Evolutionary conservation across 2,113 vertebrate species (phyloP), one percentile per base, ranked within the genome.

Genomic region (Dunckerocampus dactyliophorus): DNA sequence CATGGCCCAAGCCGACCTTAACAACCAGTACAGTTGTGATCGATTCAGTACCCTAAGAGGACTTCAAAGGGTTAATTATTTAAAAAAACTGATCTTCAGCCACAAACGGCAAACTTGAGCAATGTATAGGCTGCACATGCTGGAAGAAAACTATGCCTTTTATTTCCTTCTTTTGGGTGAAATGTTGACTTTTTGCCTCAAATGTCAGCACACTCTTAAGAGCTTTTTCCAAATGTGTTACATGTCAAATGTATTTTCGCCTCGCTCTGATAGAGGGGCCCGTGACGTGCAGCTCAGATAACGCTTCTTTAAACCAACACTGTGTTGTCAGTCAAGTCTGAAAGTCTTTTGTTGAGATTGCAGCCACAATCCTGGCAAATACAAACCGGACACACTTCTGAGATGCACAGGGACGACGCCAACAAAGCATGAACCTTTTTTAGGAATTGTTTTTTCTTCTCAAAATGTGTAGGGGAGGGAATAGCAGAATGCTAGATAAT

Each of bases 211-310:
- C 69, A 65, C 63, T 59, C 66, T 53, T 74, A 34, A 77, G 69
- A 77, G 71, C 67, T 67, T 68, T 75, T 65, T 76, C n/a, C 0
- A 56, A 59, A 71, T 75, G 4, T 67, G 68, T 84, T 81, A 61
- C 51, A 54, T 82, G 79, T 79, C 85, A 82, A 74, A 72, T 71
- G 63, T 64, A 67, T 65, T 68, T 82, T 79, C 47, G 48, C 65
- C 51, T 31, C 15, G 61, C 62, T 62, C 37, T 72, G 54, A 67
- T 62, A 56, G 62, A 72, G 71, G 55, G 47, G 65, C 59, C 63
- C 64, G 47, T 51, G 71, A 77, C 68, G 66, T 45, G 28, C 49
- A 59, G 42, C 57, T 51, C 67, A 37, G 53, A 47, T 52, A 65
- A 63, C 50, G 72, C 73, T 72, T 74, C 65, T 75, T 62, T 47